Base-by-base conservation (phyloP, 2,888 invertebrate genomes). In the Tenthredo mesomela region DNA sequence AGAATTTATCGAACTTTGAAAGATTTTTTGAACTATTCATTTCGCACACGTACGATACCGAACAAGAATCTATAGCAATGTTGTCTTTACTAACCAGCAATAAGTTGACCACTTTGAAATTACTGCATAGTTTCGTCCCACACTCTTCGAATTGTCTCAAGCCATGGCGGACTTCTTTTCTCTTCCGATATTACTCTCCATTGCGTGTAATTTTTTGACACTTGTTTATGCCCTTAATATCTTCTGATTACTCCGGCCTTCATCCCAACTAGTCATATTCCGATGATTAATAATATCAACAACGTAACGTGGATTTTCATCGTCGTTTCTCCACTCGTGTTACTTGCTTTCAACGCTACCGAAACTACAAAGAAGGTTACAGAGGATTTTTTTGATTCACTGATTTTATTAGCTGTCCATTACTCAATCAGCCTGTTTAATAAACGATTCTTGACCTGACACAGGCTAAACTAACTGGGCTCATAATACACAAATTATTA, bases 401-500 rank as follows among this genome's bases (percentile, higher is more conserved):
- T n/a, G 18, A 15, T 37, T n/a, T 37, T 3, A 29, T 37, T 37
- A 9, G 37, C 37, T n/a, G 18, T 33, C 10, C 0, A 37, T 9
- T 2, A 37, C 18, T 70, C n/a, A n/a, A 15, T 70, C 15, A 6
- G 7, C 37, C 0, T 2, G 2, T 70, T 15, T 9, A 33, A 37
- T 37, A 33, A n/a, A 70, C n/a, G n/a, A 18, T 70, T 61, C 25
- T 21, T 6, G 12, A 61, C 12, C 25, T 18, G 12, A 70, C 18
- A 5, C 37, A 70, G 70, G 70, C 70, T 70, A 15, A 70, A n/a
- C 37, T 37, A 29, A 70, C 70, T 70, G 18, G 70, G n/a, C 70
- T n/a, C 0, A 18, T 70, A n/a, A 5, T 70, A 6, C 70, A 70
- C 37, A n/a, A n/a, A 7, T 37, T 70, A 18, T 70, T 70, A 37